Base-by-base conservation (phyloP, 1,140 invertebrate genomes). In the Drusus annulatus region DNA sequence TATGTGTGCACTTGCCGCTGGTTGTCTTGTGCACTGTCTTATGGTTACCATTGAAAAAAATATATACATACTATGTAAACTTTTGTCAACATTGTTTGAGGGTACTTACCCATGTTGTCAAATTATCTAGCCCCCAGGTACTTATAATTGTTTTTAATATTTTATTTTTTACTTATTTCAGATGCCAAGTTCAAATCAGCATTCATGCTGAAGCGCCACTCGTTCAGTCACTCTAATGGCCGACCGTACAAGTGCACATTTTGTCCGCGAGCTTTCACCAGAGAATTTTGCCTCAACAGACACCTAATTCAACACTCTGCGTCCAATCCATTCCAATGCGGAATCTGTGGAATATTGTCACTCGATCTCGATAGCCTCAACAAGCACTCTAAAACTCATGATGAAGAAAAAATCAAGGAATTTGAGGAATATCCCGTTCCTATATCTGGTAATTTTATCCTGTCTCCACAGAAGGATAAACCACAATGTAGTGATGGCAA, bases 201-300 rank as follows among this genome's bases (percentile, higher is more conserved):
- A 7, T n/a, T 60, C 19, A 71, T 71, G 17, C 19, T 78, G 31
- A 69, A 45, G 19, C 63, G 65, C 0, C 77, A 78, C 15, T 71
- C 63, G 21, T 71, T 71, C 23, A 78, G 16, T 31, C 77, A 78
- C 71, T 78, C 77, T 19, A 68, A 60, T n/a, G 77, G 65, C 21
- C 77, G 77, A 13, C 77, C 77, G 45, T 78, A 56, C 31, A 60
- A 71, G 60, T 78, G 77, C 45, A 58, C 13, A 7, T 13, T 71
- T 4, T 78, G 77, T 36, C 51, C 52, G 13, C 63, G 77, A 17
- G 77, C 51, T 21, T 78, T 71, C 23, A 78, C 77, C 10, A 78
- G 63, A 71, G 65, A 60, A 17, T 78, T 69, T 60, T 78, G 77
- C 60, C 65, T 78, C 50, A 36, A 78, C 21, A 56, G 77, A 50